Conservation (phyloP, 2,113 vertebrate genomes). For the Ctenodactylus gundi region DNA sequence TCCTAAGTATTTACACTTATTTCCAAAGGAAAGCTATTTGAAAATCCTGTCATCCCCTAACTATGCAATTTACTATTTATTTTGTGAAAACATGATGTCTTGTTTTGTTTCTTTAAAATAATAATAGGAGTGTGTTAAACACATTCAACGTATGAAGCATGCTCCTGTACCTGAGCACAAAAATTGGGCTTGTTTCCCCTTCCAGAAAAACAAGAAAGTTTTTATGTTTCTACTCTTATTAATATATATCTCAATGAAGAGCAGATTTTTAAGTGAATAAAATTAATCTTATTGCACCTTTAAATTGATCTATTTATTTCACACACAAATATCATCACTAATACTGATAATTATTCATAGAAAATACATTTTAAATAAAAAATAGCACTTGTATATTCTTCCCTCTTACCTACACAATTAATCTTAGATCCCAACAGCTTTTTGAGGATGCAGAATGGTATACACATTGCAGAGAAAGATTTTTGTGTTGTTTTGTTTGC, state of each 20-base stretch:
- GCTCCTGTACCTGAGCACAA: not conserved
- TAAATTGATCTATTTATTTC: not conserved
- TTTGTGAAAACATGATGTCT: not conserved
- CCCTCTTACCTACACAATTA: not conserved
- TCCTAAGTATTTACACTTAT: not conserved
- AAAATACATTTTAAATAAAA: conserved; percentile 31
- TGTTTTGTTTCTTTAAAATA: not conserved
- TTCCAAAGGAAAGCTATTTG: not conserved
- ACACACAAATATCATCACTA: not conserved
- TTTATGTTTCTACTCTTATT: not conserved
- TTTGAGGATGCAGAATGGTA: not conserved
- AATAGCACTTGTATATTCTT: not conserved
- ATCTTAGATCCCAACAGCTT: not conserved
- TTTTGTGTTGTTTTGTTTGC: not conserved
- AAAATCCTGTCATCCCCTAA: not conserved
- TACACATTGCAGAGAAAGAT: not conserved
- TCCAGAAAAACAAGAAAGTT: not conserved
- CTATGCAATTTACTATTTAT: not conserved
- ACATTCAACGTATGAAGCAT: not conserved
- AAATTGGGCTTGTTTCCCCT: not conserved
- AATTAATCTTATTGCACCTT: not conserved
- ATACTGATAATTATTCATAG: not conserved
- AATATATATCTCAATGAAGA: not conserved
- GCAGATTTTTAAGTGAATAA: not conserved
- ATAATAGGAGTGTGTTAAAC: not conserved